Conservation (phyloP, 2,113 vertebrate species). For the Paedocypris sp. region DNA sequence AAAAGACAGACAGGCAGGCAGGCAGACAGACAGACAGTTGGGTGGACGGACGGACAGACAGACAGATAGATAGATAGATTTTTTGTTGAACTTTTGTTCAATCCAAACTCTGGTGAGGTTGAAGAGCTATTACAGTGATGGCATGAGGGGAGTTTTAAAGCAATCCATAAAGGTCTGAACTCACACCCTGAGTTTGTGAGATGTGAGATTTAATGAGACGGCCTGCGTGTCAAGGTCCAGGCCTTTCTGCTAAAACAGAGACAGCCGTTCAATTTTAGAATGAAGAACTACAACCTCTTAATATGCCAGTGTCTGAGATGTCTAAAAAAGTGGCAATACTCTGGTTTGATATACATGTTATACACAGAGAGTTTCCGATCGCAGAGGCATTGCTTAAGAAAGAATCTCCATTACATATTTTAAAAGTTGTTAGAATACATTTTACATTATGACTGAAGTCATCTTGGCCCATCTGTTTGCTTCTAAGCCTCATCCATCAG, state of each 20-base stretch:
- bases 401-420: constrained; percentile 16
- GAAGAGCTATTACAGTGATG: not conserved
- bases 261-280: not conserved
- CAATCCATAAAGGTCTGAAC: constrained; percentile 2
- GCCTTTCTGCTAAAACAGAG: not conserved
- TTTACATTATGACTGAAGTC: constrained; percentile 20
- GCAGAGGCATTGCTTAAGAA: too few relatives aligned
- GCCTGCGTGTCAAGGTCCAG: not conserved
- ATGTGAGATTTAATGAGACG: constrained; percentile 17
- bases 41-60: not conserved
- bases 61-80: not conserved
- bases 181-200: constrained; percentile 5
- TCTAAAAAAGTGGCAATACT: too few relatives aligned
- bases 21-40: not conserved
- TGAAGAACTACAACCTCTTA: not conserved
- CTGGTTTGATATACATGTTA: too few relatives aligned
- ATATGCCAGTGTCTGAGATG: not conserved
- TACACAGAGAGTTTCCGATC: too few relatives aligned
- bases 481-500: not conserved
- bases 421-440: constrained; percentile 24
- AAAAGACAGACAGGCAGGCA: not conserved
- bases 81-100: not conserved
- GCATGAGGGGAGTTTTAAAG: not conserved
- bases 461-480: constrained; percentile 46
- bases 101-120: not conserved